Evolutionary conservation across 2,113 vertebrate species (phyloP), one percentile per base, ranked within the genome.

Genomic region (Caretta caretta): DNA sequence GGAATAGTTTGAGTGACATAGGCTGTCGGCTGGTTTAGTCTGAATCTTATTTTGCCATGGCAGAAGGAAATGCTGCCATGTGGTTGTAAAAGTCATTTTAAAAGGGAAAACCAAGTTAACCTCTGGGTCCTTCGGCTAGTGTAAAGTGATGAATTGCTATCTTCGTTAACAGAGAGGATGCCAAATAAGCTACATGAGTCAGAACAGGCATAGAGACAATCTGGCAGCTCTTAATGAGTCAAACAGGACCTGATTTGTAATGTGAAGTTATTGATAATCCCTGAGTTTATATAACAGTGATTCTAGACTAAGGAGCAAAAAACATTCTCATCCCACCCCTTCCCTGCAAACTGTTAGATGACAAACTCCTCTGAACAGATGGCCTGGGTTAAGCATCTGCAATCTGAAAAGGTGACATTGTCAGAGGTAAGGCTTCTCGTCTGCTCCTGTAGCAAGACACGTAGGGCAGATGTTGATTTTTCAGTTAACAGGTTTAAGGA

Each of bases 221-320:
- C 84, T 76, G 46, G 51, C 69, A 89, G 89, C 96, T 98, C 93
- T 97, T 87, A 96, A 98, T 97, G 94, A 97, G 86, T 22, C 78
- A 92, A 96, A 95, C 94, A 96, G 96, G 94, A 97, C 92, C 85
- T 97, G 95, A 96, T 94, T 96, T 97, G 97, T 98, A 96, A 96
- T 82, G 95, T 94, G 94, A 96, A 92, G 97, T 94, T 96, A 95
- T 96, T 95, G 94, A 93, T 98, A 98, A 98, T 98, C 95, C 95
- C 80, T 38, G 83, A 87, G 93, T 97, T 98, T 98, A 92, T 98
- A 62, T 97, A 96, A 96, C 92, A 96, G 95, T 79, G 92, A 98
- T 98, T 98, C 92, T 96, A 94, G 98, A 97, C 97, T 97, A 98
- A 92, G 88, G 96, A 98, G 90, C 95, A 97, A 86, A 93, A 91